Evolutionary conservation across 64 coral and sea anemone genomes (phyloP).

Genomic region (Pocillopora damicornis): DNA sequence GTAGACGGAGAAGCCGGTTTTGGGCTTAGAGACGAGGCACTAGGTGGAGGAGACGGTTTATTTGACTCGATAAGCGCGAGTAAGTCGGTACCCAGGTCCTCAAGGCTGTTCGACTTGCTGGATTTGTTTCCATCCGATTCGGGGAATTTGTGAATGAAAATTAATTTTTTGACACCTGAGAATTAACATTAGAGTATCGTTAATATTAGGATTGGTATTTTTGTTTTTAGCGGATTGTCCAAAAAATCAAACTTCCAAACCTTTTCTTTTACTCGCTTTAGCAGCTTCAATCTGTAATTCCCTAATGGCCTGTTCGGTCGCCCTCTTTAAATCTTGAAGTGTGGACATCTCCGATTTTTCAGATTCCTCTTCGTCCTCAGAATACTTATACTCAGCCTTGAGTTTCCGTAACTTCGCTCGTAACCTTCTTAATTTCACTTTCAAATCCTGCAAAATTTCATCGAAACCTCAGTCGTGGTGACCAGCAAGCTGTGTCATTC

Average conservation of each 20-base stretch:
- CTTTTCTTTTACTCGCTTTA: conserved; percentile 54
- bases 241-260: background rate
- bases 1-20: conserved; percentile 13
- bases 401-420: conserved; percentile 67
- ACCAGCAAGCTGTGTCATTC: too few species aligned
- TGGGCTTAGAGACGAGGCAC: background rate
- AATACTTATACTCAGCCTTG: conserved; percentile 50
- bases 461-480: too few species aligned
- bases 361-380: conserved; percentile 53
- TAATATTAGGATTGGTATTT: too few species aligned
- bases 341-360: conserved; percentile 89
- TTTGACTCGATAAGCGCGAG: conserved; percentile 74
- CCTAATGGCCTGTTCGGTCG: conserved; percentile 79
- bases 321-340: conserved; percentile 79
- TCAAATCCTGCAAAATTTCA: conserved; percentile 29
- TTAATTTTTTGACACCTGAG: conserved; percentile 78
- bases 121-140: conserved; percentile 29
- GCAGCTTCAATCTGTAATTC: conserved; percentile 68
- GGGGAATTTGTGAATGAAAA: conserved; percentile 86
- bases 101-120: conserved; percentile 36
- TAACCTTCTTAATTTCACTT: conserved; percentile 61
- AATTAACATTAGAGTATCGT: background rate
- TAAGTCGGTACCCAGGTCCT: conserved; percentile 73
- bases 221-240: background rate
- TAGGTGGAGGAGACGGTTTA: conserved; percentile 16